phyloP scores from a whole-genome alignment of 2,113 vertebrate species.

The Herpetotheres cachinnans region DNA sequence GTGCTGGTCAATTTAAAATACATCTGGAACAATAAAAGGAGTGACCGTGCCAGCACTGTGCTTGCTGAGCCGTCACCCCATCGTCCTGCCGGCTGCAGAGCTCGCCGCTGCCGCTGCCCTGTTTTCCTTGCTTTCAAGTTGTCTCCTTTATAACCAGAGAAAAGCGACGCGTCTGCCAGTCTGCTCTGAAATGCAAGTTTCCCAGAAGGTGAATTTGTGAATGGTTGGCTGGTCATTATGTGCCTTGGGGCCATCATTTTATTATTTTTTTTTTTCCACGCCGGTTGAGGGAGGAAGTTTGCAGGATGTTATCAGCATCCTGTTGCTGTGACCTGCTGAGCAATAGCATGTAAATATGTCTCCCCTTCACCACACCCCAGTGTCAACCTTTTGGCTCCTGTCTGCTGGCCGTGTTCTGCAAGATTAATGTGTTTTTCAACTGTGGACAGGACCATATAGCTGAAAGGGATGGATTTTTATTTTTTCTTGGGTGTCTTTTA shows the following conservation, averaged over 20 bases:
- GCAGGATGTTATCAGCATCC: slow-evolving; percentile 80
- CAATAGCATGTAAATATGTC: slow-evolving; percentile 70
- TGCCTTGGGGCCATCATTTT: background rate
- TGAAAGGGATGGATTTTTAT: background rate
- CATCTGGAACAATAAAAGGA: slow-evolving; percentile 19
- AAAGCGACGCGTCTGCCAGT: background rate
- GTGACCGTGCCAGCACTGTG: fast-evolving
- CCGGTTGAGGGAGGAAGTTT: slow-evolving; percentile 57
- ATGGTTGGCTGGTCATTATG: background rate
- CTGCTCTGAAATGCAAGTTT: background rate
- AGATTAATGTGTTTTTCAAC: slow-evolving; percentile 65
- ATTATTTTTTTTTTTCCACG: background rate
- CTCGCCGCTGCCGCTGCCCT: background rate
- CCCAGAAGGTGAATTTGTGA: slow-evolving; percentile 35
- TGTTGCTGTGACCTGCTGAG: slow-evolving; percentile 73
- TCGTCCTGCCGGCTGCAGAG: background rate
- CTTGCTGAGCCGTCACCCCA: background rate
- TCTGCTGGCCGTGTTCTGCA: slow-evolving; percentile 18
- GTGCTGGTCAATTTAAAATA: background rate
- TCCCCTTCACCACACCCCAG: slow-evolving; percentile 65
- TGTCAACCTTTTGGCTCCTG: slow-evolving; percentile 70
- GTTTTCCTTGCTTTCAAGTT: background rate
- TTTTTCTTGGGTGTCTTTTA: background rate
- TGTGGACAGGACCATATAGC: background rate
- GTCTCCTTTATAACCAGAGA: background rate